These are phyloP conservation scores for Rhinogobio ventralis DNA, from an alignment of 2,797 vertebrate species.

Conservation along the genomic window DNA sequence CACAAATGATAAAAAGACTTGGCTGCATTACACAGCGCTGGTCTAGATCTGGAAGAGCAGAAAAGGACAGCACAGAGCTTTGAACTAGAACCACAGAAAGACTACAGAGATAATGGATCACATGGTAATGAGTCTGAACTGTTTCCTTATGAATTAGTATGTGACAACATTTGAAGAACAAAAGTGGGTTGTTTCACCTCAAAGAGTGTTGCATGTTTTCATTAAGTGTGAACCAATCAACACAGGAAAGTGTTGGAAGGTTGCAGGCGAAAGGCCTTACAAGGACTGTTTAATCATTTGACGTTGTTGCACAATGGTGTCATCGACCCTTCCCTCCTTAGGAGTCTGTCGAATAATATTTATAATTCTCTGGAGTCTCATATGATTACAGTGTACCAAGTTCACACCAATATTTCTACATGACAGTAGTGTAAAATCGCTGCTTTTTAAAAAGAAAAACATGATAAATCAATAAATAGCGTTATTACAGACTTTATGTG, in stretches of 20 bases:
- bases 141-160: neutral
- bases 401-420: conserved; percentile 61
- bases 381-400: conserved; percentile 39
- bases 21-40: conserved; percentile 66
- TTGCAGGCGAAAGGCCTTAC: conserved; percentile 30
- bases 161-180: conserved; percentile 16
- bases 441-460: conserved; percentile 49
- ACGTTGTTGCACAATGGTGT: conserved; percentile 55
- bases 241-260: conserved; percentile 21
- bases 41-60: conserved; percentile 66
- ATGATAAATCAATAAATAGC: conserved; percentile 53
- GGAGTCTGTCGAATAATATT: conserved; percentile 52
- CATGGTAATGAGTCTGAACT: conserved; percentile 24
- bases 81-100: conserved; percentile 34
- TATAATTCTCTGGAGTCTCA: conserved; percentile 49
- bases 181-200: conserved; percentile 34
- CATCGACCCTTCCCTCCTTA: conserved; percentile 56
- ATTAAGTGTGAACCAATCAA: conserved; percentile 35
- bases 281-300: conserved; percentile 48
- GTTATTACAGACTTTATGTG: conserved; percentile 38
- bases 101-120: conserved; percentile 35
- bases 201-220: conserved; percentile 19
- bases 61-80: conserved; percentile 54
- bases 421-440: conserved; percentile 38
- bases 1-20: conserved; percentile 61